These are phyloP conservation scores for Todiramphus chloris DNA, from an alignment of 2,113 vertebrate genomes.

Conservation along the genomic window DNA sequence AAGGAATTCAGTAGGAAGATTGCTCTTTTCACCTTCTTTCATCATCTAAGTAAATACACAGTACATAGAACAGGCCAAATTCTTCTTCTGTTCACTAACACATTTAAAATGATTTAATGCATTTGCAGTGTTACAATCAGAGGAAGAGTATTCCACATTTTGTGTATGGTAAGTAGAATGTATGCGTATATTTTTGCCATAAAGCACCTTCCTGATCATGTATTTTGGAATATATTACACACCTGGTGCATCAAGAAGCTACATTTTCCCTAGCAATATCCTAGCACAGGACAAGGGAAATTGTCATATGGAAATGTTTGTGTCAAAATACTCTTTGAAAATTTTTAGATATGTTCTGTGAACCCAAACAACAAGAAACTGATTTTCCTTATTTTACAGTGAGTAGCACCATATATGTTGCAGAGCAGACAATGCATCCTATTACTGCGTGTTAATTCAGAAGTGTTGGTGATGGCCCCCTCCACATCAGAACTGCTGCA, in stretches of 20 bases:
- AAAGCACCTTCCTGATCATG: background rate
- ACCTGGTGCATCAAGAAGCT: background rate
- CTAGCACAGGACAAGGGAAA: background rate
- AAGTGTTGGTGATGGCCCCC: background rate
- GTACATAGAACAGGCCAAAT: background rate
- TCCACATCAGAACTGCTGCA: background rate
- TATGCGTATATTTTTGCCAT: background rate
- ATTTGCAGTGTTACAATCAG: background rate
- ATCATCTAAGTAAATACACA: background rate
- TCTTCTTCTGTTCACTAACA: background rate
- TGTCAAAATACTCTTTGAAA: background rate
- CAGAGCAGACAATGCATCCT: background rate
- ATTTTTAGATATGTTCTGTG: background rate
- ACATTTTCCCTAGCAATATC: background rate
- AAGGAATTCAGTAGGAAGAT: background rate
- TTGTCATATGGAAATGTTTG: background rate
- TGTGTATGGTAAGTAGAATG: background rate
- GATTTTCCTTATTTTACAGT: background rate
- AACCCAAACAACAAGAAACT: background rate
- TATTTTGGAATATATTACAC: background rate
- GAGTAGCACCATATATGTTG: background rate
- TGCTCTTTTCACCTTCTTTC: slow-evolving; percentile 28
- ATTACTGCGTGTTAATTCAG: background rate
- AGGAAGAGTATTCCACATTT: background rate
- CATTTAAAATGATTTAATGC: background rate